Base-by-base conservation (phyloP, 2,888 invertebrate genomes). In the Hemaris fuciformis region DNA sequence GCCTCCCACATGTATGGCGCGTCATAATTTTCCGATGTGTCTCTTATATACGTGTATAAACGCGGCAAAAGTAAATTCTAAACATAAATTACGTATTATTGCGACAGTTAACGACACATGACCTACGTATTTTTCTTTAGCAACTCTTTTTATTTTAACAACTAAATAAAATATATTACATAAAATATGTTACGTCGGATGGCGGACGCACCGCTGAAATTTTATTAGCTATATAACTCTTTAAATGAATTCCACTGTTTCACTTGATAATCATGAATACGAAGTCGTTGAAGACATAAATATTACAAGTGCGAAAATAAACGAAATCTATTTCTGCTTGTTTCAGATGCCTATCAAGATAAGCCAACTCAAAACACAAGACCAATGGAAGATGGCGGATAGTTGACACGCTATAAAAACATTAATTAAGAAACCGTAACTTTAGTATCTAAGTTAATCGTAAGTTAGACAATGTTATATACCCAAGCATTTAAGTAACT, bases 401-500 rank as follows among this genome's bases (percentile, higher is more conserved):
- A 77, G 80, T 72, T 62, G 73, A 78, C 68, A 79, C 77, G 77
- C 76, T 77, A 81, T 75, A 81, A 81, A 80, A 77, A 81, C 74
- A 75, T 74, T 81, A 82, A 81, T 72, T 89, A 89, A 80, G 88
- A 84, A 91, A 89, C 89, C 90, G 90, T 91, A 89, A 90, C 84
- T 79, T 82, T 90, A 91, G 82, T 84, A 75, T 66, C 64, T 89
- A 89, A 89, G 84, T 81, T 84, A 81, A 70, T 74, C 53, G 63
- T 85, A 87, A 79, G 81, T 79, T 83, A 82, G 81, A 75, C 76
- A 80, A 79, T 83, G 77, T 82, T 74, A 77, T 73, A 83, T 77
- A 86, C 79, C 83, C 82, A 86, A 88, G 90, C 90, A 91, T 91
- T 90, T 91, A 89, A 77, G 71, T 77, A 79, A 66, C 71, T 60